Base-by-base conservation (phyloP, 2,797 vertebrate genomes). In the Gymnothorax javanicus region DNA sequence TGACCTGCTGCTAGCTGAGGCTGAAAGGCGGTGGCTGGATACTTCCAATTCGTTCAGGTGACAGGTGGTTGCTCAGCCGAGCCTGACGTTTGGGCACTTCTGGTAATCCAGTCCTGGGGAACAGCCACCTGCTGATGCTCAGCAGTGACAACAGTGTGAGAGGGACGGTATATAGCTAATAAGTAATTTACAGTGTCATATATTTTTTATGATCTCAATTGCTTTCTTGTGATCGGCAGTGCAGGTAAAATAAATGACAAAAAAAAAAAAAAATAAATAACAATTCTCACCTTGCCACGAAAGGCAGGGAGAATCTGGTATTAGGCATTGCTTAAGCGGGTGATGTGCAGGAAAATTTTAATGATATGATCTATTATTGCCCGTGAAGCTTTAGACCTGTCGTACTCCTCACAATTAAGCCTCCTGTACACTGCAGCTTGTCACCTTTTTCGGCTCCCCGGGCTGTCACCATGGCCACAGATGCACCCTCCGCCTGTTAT, bases 1-100 rank as follows among this genome's bases (percentile, higher is more conserved):
- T 96, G 95, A 95, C 94, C 94, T 95, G 94, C 91, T 88, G 58
- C 90, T 90, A 85, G 43, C 84, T 82, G 88, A 87, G 91, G 77
- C 92, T 94, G 93, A 94, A 95, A 95, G 94, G 94, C 94, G 94
- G 95, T 94, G 93, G 95, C 96, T 95, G 94, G 93, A 94, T 92
- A 95, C 93, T 87, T 85, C 86, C 89, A 87, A 90, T 94, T 92
- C 92, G 90, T 92, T 92, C 93, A 92, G 93, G 94, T 95, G 95
- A 95, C 95, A 96, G 95, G 95, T 96, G 95, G 93, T 89, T 91
- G 93, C 92, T 94, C 94, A 92, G 62, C 92, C 91, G 91, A 92
- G 94, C 94, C 93, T 94, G 94, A 95, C 95, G 92, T 92, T 43
- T 91, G 93, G 87, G 89, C 87, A 89, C 90, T 92, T 89, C 90